Conservation (phyloP, 92 coral and sea anemone genomes). For the Siderastrea siderea region DNA sequence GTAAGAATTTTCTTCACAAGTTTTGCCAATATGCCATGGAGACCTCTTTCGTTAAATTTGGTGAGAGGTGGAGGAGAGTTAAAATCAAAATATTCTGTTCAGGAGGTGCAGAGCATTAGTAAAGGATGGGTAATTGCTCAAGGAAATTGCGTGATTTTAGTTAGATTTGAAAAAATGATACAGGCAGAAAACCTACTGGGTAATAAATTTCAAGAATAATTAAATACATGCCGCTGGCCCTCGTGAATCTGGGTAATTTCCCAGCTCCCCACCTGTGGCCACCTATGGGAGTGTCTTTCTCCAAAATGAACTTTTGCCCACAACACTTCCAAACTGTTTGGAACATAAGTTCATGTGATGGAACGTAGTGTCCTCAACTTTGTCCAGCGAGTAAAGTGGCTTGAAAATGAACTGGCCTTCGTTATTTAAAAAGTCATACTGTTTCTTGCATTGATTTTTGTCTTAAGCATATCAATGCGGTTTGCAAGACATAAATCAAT, state of each 20-base stretch:
- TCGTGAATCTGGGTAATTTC: background rate
- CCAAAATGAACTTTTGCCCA: background rate
- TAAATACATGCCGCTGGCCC: background rate
- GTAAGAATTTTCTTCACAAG: too few species aligned
- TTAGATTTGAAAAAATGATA: too few species aligned
- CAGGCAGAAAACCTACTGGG: too few species aligned
- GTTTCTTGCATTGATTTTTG: constrained; percentile 35
- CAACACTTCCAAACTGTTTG: background rate
- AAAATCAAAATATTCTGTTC: too few species aligned
- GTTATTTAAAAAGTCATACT: constrained; percentile 19
- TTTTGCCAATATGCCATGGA: too few species aligned
- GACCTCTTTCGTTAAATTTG: too few species aligned
- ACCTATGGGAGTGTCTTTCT: background rate
- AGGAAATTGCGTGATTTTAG: too few species aligned
- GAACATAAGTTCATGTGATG: constrained; percentile 10
- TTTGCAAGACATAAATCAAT: constrained; percentile 46
- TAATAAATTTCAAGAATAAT: too few species aligned
- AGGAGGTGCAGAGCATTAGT: too few species aligned
- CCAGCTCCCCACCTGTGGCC: background rate
- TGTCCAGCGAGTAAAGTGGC: constrained; percentile 11
- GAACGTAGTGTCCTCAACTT: constrained; percentile 33
- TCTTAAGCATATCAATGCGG: constrained; percentile 38
- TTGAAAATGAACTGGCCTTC: constrained; percentile 11
- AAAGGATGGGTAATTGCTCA: too few species aligned
- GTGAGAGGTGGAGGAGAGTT: too few species aligned